These are phyloP conservation scores for Mesocricetus auratus DNA, from an alignment of 2,113 vertebrate genomes.

Conservation along the genomic window DNA sequence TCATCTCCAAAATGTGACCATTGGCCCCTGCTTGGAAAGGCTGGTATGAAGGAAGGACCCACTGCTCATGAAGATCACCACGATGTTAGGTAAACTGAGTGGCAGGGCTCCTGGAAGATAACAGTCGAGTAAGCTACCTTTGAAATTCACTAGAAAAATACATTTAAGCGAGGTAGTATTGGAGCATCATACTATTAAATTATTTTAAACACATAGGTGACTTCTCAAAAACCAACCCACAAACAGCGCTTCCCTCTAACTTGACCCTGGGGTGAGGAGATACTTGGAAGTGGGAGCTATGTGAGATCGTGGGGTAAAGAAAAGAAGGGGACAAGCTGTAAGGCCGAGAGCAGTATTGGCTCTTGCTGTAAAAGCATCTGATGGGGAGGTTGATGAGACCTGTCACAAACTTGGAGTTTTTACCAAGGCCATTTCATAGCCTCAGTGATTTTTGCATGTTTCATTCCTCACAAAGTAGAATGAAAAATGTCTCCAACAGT, in stretches of 20 bases:
- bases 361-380: neutral
- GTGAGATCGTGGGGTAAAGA: fast-evolving
- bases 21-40: neutral
- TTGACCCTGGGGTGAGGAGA: neutral
- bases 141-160: neutral
- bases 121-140: neutral
- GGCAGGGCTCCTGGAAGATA: neutral
- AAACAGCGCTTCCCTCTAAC: neutral
- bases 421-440: neutral
- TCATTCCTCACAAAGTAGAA: neutral
- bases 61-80: fast-evolving
- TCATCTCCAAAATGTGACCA: neutral
- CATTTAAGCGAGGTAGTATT: neutral
- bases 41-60: neutral
- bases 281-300: neutral
- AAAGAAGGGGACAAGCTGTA: neutral
- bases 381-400: neutral
- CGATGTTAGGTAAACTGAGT: neutral
- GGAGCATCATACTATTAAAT: neutral
- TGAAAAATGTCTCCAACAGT: neutral
- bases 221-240: neutral
- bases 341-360: neutral
- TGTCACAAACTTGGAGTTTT: neutral
- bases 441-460: neutral
- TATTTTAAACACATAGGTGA: neutral